phyloP scores from a whole-genome alignment of 2,888 invertebrate species.

The Euplagia quadripunctaria region DNA sequence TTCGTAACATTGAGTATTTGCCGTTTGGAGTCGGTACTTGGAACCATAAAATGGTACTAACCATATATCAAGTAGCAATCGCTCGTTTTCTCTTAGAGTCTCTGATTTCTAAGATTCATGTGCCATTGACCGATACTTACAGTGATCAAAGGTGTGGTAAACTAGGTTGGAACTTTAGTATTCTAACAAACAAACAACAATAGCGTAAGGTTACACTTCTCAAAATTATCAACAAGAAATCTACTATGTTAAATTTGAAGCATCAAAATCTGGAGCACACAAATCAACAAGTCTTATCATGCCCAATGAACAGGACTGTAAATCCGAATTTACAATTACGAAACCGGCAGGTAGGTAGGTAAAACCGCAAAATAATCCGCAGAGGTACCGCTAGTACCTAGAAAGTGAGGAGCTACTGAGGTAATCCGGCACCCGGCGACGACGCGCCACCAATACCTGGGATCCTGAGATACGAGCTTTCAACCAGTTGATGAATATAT shows the following conservation, averaged over 20 bases:
- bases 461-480: slow-evolving; percentile 21
- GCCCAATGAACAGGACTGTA: slow-evolving; percentile 10
- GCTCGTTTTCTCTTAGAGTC: not conserved
- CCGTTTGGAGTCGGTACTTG: slow-evolving; percentile 39
- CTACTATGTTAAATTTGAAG: not conserved
- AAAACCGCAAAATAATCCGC: slow-evolving; percentile 18
- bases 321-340: slow-evolving; percentile 23
- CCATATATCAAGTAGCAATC: not conserved
- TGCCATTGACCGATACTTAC: not conserved
- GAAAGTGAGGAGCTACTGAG: slow-evolving; percentile 14
- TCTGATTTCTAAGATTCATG: not conserved
- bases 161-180: not conserved
- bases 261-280: slow-evolving; percentile 1
- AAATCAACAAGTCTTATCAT: slow-evolving; percentile 15
- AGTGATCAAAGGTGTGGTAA: not conserved
- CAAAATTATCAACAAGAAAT: not conserved
- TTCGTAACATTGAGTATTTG: slow-evolving; percentile 38
- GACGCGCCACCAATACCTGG: slow-evolving; percentile 16
- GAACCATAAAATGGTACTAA: not conserved
- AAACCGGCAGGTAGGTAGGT: slow-evolving; percentile 8
- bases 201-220: not conserved
- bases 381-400: slow-evolving; percentile 1
- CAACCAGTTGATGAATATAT: slow-evolving; percentile 26
- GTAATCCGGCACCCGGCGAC: slow-evolving; percentile 18
- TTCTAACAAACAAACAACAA: not conserved